phyloP scores from a whole-genome alignment of 2,113 vertebrate species.

The Eptesicus fuscus region DNA sequence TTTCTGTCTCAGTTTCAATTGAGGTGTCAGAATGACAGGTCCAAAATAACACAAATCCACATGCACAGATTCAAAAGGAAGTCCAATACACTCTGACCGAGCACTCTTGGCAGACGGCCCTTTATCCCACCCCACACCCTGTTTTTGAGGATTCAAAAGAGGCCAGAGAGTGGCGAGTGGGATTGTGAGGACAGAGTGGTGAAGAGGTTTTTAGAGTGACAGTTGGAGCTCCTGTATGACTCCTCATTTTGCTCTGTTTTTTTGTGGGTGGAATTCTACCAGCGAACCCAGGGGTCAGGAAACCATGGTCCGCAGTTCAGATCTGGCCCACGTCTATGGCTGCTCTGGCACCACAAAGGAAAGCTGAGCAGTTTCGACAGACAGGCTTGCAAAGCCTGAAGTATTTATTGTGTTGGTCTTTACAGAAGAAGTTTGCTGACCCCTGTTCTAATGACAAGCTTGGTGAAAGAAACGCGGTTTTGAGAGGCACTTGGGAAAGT shows the following conservation, averaged over 20 bases:
- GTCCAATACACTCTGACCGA: neutral
- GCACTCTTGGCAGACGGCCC: neutral
- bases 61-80: neutral
- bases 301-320: neutral
- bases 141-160: neutral
- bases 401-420: neutral
- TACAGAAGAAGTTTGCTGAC: neutral
- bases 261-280: neutral
- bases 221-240: neutral
- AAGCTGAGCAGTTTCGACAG: neutral
- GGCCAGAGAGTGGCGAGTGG: neutral
- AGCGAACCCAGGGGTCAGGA: neutral
- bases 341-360: neutral
- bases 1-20: neutral
- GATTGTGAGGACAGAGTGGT: neutral
- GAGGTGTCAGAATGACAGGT: neutral
- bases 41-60: neutral
- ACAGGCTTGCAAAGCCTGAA: neutral
- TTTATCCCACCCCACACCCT: fast-evolving
- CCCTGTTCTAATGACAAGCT: neutral
- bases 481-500: neutral
- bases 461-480: neutral
- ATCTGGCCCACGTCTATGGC: neutral
- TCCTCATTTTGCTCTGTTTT: neutral
- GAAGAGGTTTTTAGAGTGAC: neutral